phyloP scores from a whole-genome alignment of 1,140 invertebrate genomes.

The Batillaria attramentaria region DNA sequence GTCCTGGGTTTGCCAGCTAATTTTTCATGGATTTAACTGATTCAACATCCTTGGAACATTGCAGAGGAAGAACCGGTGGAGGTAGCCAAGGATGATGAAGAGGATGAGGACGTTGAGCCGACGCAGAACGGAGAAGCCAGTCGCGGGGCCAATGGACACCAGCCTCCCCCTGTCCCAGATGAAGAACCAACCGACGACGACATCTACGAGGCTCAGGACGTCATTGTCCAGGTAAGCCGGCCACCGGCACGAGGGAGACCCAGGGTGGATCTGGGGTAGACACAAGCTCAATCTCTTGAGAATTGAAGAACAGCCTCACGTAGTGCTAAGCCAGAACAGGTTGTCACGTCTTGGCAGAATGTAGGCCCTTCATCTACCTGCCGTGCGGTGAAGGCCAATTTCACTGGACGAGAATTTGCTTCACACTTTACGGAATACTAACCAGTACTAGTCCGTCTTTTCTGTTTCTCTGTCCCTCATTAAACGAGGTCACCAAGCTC shows the following conservation, averaged over 20 bases:
- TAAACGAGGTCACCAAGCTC: neutral
- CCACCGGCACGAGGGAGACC: neutral
- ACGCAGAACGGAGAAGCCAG: neutral
- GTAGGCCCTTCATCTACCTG: neutral
- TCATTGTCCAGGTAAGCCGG: neutral
- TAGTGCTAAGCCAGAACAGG: neutral
- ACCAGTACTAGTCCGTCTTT: neutral
- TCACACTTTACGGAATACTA: neutral
- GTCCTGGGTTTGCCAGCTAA: neutral
- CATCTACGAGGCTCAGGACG: constrained; percentile 53
- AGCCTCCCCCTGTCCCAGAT: neutral
- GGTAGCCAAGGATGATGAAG: constrained; percentile 35
- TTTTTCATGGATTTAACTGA: neutral
- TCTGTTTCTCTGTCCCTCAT: neutral
- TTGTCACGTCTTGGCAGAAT: neutral
- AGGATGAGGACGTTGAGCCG: constrained; percentile 42
- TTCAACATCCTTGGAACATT: neutral
- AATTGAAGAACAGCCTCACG: neutral
- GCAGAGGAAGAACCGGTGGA: neutral
- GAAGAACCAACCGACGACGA: constrained; percentile 39
- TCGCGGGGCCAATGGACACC: neutral
- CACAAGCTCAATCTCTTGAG: neutral
- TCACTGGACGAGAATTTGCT: neutral
- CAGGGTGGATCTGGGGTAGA: neutral
- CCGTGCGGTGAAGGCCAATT: neutral